phyloP scores from a whole-genome alignment of 2,888 invertebrate species.

The Biston betularia region DNA sequence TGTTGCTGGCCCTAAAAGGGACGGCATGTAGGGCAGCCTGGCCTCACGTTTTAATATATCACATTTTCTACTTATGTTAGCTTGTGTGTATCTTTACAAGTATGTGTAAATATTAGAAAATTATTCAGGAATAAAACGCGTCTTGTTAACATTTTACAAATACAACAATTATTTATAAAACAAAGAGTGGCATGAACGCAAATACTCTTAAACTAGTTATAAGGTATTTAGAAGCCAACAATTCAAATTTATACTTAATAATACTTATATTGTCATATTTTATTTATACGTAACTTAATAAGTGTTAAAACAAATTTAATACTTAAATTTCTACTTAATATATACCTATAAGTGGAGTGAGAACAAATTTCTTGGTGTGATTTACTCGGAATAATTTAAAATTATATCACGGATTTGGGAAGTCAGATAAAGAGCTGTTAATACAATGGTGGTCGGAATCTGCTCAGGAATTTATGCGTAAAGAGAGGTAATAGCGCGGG shows the following conservation, averaged over 20 bases:
- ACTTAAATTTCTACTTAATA: background rate
- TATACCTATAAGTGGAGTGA: background rate
- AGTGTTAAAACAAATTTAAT: constrained; percentile 3
- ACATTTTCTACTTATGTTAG: constrained; percentile 28
- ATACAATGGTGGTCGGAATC: constrained; percentile 34
- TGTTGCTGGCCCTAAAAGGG: constrained; percentile 35
- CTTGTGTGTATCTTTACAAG: constrained; percentile 13
- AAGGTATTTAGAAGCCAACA: no score
- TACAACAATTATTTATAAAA: no score
- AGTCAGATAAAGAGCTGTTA: constrained; percentile 32
- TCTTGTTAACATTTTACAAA: background rate
- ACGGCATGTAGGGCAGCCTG: constrained; percentile 37
- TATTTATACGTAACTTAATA: constrained; percentile 7
- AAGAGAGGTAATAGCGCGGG: constrained; percentile 75
- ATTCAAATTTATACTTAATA: no score
- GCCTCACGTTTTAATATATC: constrained; percentile 35
- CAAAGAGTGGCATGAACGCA: no score
- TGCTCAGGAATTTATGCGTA: constrained; percentile 39
- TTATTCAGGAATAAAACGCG: constrained; percentile 6
- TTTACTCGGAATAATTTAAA: constrained; percentile 16
- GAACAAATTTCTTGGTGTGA: background rate
- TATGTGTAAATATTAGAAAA: constrained; percentile 16
- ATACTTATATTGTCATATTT: no score
- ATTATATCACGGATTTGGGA: constrained; percentile 17
- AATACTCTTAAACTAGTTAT: no score